A percentile compares a stretch with the other conserved stretches of the same genome.
phyloP scores from a whole-genome alignment of 2,113 vertebrate genomes.

The Chauna torquata region DNA sequence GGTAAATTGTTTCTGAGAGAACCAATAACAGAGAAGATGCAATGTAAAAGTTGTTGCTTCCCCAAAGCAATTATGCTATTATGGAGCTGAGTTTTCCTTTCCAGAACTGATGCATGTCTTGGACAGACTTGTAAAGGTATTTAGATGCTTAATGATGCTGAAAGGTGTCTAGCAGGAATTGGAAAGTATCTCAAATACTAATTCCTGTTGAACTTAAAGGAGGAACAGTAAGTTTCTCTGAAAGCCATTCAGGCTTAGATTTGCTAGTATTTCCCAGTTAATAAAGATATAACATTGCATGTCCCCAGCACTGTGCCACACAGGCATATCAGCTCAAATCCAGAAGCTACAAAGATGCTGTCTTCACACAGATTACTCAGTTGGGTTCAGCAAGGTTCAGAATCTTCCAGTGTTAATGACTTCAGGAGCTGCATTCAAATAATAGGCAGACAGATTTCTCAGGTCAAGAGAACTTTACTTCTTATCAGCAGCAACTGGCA shows the following conservation, averaged over 20 bases:
- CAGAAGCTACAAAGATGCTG: background rate
- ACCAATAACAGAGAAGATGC: background rate
- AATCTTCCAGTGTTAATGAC: background rate
- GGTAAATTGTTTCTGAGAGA: background rate
- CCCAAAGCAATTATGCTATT: background rate
- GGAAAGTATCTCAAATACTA: background rate
- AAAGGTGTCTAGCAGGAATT: background rate
- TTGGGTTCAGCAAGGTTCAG: background rate
- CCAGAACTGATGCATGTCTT: background rate
- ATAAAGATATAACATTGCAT: too few species aligned
- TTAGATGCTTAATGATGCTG: background rate
- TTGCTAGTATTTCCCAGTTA: too few species aligned
- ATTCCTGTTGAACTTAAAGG: background rate
- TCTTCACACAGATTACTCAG: background rate
- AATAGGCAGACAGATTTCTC: background rate
- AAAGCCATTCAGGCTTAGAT: background rate
- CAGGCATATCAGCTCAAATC: background rate
- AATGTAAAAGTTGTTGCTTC: background rate
- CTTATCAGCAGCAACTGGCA: background rate
- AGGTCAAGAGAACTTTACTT: background rate
- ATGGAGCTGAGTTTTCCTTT: background rate
- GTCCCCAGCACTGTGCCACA: background rate
- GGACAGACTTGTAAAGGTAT: background rate
- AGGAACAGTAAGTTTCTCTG: background rate
- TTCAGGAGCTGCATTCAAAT: background rate